Conservation (phyloP, 2,797 vertebrate species). For the Enoplosus armatus region DNA sequence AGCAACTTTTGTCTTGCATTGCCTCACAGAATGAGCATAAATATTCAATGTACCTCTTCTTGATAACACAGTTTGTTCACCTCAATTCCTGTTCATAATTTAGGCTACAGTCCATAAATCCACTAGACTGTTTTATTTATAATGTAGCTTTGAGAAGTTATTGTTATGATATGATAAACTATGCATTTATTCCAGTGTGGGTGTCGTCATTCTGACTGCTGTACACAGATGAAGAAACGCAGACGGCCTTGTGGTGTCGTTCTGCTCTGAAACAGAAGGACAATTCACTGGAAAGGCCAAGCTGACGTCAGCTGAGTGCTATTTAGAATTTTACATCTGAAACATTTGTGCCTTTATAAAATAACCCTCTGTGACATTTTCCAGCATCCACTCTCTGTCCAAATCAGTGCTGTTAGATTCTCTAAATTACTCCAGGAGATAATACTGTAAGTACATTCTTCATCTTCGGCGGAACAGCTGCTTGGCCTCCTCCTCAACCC, state of each 20-base stretch:
- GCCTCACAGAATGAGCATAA: conserved; percentile 50
- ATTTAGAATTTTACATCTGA: not conserved
- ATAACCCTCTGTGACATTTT: not conserved
- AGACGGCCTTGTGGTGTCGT: not conserved
- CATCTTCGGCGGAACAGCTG: not conserved
- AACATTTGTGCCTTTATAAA: not conserved
- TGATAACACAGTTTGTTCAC: conserved; percentile 53
- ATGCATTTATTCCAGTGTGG: conserved; percentile 80
- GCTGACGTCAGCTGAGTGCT: conserved; percentile 27
- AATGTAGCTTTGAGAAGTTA: conserved; percentile 68
- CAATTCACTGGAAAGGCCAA: conserved; percentile 16
- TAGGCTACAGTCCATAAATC: conserved; percentile 45
- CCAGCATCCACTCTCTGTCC: not conserved
- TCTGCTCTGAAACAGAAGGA: conserved; percentile 2
- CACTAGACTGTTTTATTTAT: conserved; percentile 76
- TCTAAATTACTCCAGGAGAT: not conserved
- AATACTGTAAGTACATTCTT: not conserved
- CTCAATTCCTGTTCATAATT: conserved; percentile 61
- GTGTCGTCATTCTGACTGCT: conserved; percentile 59
- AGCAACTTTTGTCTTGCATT: conserved; percentile 57
- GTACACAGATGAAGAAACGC: not conserved
- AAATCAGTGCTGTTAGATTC: not conserved
- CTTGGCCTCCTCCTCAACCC: not conserved
- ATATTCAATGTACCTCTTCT: conserved; percentile 56
- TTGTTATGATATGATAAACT: conserved; percentile 80